Evolutionary conservation across 2,113 vertebrate genomes (phyloP).

Genomic region (Catharus fuscescens): DNA sequence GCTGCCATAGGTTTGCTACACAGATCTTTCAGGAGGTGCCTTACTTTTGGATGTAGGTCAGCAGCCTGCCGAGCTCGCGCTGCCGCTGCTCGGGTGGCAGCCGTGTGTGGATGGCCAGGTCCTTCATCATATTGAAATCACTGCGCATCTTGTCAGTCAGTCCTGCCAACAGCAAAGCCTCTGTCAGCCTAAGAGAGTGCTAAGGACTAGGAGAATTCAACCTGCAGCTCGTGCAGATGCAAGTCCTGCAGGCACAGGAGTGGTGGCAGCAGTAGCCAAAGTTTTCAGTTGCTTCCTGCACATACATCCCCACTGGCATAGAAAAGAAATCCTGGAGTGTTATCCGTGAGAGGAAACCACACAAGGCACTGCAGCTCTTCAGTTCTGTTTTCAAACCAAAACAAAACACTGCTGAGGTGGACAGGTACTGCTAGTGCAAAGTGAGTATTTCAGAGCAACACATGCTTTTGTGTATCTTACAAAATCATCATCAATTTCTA

Average conservation of each 20-base stretch:
- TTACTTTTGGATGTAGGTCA: conserved; percentile 82
- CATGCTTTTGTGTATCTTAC: fast-evolving
- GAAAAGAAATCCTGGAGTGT: neutral
- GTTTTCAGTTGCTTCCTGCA: neutral
- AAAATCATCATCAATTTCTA: neutral
- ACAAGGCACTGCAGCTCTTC: neutral
- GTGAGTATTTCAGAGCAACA: neutral
- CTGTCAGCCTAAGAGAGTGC: neutral
- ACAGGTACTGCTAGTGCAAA: neutral
- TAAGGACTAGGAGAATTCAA: neutral
- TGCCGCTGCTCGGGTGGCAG: conserved; percentile 86
- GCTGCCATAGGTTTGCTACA: neutral
- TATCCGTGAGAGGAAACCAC: neutral
- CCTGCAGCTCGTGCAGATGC: neutral
- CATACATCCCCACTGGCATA: fast-evolving
- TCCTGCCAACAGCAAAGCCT: conserved; percentile 70
- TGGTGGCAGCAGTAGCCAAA: neutral
- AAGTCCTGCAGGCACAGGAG: neutral
- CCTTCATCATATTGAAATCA: conserved; percentile 91
- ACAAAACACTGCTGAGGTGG: neutral
- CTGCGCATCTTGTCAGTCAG: conserved; percentile 91
- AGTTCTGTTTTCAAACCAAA: neutral
- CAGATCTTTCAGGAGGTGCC: neutral
- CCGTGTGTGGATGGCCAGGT: conserved; percentile 84
- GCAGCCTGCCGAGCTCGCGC: conserved; percentile 80